Percentiles rank a stretch among this genome's conserved stretches.
Conservation (phyloP, 2,888 invertebrate species). For the Diachrysia chrysitis region DNA sequence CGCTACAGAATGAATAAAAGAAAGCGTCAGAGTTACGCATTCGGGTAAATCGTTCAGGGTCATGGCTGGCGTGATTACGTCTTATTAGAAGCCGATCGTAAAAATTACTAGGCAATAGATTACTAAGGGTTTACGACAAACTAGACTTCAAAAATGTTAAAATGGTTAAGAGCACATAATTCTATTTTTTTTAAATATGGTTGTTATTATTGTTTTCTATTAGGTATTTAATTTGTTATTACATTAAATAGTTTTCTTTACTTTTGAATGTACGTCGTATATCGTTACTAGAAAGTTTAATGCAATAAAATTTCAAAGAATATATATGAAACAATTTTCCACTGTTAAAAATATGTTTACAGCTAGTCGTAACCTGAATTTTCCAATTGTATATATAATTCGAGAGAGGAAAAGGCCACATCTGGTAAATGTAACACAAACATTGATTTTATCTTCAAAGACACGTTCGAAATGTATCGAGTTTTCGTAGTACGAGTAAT, state of each 20-base stretch:
- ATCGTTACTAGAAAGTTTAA: background rate
- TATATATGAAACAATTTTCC: slow-evolving; percentile 33
- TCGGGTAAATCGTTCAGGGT: slow-evolving; percentile 65
- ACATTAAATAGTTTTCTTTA: background rate
- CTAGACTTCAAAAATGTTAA: background rate
- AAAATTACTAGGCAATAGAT: slow-evolving; percentile 40
- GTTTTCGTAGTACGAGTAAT: slow-evolving; percentile 48
- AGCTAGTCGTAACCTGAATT: slow-evolving; percentile 37
- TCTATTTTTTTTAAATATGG: background rate
- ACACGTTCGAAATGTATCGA: slow-evolving; percentile 41
- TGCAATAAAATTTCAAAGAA: slow-evolving; percentile 21
- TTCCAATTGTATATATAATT: slow-evolving; percentile 43
- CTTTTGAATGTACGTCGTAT: background rate
- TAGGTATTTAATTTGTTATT: background rate
- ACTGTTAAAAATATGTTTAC: slow-evolving; percentile 39
- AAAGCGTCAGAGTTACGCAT: slow-evolving; percentile 55
- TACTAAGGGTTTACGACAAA: slow-evolving; percentile 46
- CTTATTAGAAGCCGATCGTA: slow-evolving; percentile 63
- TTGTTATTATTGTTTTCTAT: background rate
- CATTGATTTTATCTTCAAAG: slow-evolving; percentile 42
- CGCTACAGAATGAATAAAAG: slow-evolving; percentile 47
- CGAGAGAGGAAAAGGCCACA: slow-evolving; percentile 42
- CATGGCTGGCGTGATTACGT: slow-evolving; percentile 66
- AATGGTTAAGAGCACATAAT: background rate
- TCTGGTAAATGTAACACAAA: slow-evolving; percentile 48